Percentiles rank a stretch among this genome's conserved stretches.
Evolutionary conservation across 2,113 vertebrate species (phyloP).

Genomic region (Phrynosoma platyrhinos): DNA sequence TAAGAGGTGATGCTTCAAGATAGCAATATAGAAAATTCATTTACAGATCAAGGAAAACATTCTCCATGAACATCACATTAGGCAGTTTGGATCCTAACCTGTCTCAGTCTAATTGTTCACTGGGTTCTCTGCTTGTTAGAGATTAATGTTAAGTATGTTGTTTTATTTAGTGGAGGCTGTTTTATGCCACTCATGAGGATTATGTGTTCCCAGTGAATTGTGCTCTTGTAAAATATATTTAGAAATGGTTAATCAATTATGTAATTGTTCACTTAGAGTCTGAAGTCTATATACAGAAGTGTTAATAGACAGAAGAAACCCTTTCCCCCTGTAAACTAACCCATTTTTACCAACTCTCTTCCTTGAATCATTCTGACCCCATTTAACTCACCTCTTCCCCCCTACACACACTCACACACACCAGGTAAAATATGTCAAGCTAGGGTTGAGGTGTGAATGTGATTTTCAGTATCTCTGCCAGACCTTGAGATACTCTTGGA

Average conservation of each 20-base stretch:
- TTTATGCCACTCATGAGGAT: conserved; percentile 46
- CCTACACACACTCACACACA: neutral
- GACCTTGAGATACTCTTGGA: too few species aligned
- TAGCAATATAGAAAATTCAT: conserved; percentile 17
- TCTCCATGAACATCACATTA: conserved; percentile 41
- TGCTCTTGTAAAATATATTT: conserved; percentile 55
- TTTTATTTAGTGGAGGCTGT: conserved; percentile 41
- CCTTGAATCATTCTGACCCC: conserved; percentile 38
- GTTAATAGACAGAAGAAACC: conserved; percentile 52
- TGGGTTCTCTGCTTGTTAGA: conserved; percentile 46
- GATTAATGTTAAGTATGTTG: conserved; percentile 56
- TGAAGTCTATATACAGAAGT: conserved; percentile 39
- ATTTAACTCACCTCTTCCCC: conserved; percentile 1
- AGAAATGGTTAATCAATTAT: conserved; percentile 72
- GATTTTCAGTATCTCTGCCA: too few species aligned
- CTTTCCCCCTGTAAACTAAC: neutral
- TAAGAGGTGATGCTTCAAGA: neutral
- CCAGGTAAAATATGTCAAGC: too few species aligned
- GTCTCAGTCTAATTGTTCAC: conserved; percentile 40
- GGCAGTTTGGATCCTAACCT: conserved; percentile 49
- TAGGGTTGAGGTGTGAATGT: too few species aligned
- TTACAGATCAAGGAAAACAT: neutral
- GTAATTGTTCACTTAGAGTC: conserved; percentile 48
- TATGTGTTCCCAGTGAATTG: conserved; percentile 22
- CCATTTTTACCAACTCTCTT: conserved; percentile 26